Percentiles rank a stretch among this genome's conserved stretches.
These are phyloP conservation scores for Galerucella nymphaeae DNA, from an alignment of 2,888 invertebrate genomes.

Conservation along the genomic window DNA sequence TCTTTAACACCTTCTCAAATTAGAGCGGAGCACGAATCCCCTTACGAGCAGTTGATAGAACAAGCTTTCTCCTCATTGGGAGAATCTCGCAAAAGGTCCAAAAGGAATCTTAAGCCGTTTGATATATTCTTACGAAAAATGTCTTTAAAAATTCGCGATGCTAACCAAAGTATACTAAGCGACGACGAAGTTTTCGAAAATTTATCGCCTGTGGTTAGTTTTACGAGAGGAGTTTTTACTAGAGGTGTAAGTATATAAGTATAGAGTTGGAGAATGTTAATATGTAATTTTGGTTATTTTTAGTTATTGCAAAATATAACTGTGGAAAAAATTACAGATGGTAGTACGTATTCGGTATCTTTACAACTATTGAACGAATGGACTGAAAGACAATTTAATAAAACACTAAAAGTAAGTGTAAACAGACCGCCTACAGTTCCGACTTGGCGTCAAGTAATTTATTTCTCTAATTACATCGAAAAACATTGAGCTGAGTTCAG, in stretches of 20 bases:
- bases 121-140: slow-evolving; percentile 52
- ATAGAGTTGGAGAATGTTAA: background rate
- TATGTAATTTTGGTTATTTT: slow-evolving; percentile 1
- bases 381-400: slow-evolving; percentile 51
- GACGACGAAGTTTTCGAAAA: slow-evolving; percentile 51
- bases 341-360: slow-evolving; percentile 33
- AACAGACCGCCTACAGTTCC: background rate
- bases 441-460: background rate
- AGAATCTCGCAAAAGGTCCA: background rate
- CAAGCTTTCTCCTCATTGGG: slow-evolving; percentile 44
- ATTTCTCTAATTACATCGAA: no score
- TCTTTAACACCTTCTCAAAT: slow-evolving; percentile 47
- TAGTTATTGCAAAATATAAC: slow-evolving; percentile 36
- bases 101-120: slow-evolving; percentile 43
- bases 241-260: slow-evolving; percentile 52
- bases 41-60: slow-evolving; percentile 51
- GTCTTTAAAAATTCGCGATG: slow-evolving; percentile 50
- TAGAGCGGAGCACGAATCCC: slow-evolving; percentile 35
- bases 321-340: background rate
- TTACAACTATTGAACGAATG: slow-evolving; percentile 50
- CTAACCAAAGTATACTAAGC: slow-evolving; percentile 42
- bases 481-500: no score
- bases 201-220: slow-evolving; percentile 51
- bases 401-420: slow-evolving; percentile 45
- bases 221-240: slow-evolving; percentile 53